These are phyloP conservation scores for Melolontha melolontha DNA, from an alignment of 2,888 invertebrate genomes.

Conservation along the genomic window DNA sequence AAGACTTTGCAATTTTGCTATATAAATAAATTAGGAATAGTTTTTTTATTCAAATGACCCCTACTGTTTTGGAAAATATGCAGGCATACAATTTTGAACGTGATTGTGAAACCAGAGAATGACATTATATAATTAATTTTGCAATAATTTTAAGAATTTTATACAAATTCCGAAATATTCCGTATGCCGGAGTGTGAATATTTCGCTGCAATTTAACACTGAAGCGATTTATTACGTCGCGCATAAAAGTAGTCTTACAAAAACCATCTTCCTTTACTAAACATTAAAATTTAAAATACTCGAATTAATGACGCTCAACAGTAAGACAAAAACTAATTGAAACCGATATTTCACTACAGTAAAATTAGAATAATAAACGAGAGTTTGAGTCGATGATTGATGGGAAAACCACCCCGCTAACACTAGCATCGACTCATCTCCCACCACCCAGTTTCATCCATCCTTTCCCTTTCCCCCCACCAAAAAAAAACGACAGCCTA, in stretches of 20 bases:
- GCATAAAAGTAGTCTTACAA: background rate
- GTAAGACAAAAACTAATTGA: conserved; percentile 58
- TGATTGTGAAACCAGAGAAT: no score
- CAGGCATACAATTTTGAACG: no score
- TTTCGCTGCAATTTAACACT: no score
- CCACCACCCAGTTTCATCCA: conserved; percentile 2
- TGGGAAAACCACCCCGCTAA: conserved; percentile 36
- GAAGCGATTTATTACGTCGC: conserved; percentile 1
- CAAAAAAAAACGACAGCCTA: background rate
- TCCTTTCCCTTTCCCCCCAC: background rate
- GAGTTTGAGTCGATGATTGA: conserved; percentile 53
- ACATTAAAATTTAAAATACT: conserved; percentile 28
- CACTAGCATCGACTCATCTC: conserved; percentile 23
- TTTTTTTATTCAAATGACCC: no score
- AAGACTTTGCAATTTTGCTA: no score
- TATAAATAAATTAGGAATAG: no score
- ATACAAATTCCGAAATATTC: no score
- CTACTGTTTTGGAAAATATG: no score
- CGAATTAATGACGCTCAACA: conserved; percentile 11
- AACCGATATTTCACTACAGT: conserved; percentile 57
- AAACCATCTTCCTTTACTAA: background rate
- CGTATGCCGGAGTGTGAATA: no score
- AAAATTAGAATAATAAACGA: conserved; percentile 58
- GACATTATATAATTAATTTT: no score
- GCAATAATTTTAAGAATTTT: no score